Conservation (phyloP, 2,797 vertebrate species). For the Phataginus tetradactyla region DNA sequence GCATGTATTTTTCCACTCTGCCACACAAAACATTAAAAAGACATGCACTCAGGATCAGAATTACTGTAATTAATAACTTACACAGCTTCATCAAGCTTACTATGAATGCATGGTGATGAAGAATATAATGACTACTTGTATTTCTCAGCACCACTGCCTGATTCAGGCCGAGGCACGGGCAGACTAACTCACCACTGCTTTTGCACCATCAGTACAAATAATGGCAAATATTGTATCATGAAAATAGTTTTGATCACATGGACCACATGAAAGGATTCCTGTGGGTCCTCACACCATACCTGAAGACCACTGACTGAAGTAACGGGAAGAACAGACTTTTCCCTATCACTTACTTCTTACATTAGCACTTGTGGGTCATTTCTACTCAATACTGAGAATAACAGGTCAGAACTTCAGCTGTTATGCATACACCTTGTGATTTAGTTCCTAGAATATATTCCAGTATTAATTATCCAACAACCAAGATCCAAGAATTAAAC, state of each 20-base stretch:
- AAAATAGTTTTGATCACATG: neutral
- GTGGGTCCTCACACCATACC: neutral
- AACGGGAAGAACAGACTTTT: neutral
- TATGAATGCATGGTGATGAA: neutral
- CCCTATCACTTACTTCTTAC: neutral
- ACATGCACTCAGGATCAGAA: neutral
- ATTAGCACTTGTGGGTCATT: neutral
- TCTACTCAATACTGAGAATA: neutral
- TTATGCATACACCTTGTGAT: neutral
- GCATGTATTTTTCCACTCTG: neutral
- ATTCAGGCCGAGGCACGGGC: neutral
- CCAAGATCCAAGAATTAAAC: neutral
- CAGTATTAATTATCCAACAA: neutral
- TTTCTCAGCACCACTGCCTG: neutral
- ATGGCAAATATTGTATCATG: neutral
- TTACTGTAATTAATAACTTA: neutral
- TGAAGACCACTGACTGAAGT: neutral
- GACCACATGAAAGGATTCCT: neutral
- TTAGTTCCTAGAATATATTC: slow-evolving; percentile 28
- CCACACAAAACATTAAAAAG: neutral
- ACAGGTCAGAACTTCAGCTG: slow-evolving; percentile 17
- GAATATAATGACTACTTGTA: neutral
- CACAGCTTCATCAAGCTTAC: neutral
- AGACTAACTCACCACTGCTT: neutral
- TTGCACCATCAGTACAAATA: neutral